phyloP scores from a whole-genome alignment of 2,888 invertebrate genomes.

The Trissolcus brochymenae region DNA sequence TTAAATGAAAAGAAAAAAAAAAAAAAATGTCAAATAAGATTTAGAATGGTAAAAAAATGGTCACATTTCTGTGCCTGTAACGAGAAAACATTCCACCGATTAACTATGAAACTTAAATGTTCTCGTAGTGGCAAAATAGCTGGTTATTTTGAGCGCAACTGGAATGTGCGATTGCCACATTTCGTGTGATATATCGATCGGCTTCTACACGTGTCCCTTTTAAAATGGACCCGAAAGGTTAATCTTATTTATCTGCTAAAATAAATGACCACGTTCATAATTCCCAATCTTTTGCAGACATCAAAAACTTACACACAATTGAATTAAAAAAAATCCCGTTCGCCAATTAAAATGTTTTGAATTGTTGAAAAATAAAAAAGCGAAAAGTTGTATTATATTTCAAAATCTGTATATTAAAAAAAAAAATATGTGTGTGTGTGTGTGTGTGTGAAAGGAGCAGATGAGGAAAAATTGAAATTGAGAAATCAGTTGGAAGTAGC shows the following conservation, averaged over 20 bases:
- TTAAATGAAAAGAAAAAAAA: no score
- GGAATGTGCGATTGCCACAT: conserved; percentile 28
- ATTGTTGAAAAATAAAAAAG: no score
- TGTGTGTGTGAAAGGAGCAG: no score
- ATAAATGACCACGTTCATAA: no score
- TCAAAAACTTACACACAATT: not conserved
- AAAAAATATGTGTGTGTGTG: no score
- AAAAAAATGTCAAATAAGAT: no score
- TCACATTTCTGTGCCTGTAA: not conserved
- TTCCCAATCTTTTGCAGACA: not conserved
- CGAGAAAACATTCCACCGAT: conserved; percentile 11
- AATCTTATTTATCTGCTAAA: not conserved
- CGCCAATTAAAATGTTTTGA: no score
- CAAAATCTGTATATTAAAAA: no score
- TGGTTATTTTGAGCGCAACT: conserved; percentile 16
- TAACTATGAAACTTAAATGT: conserved; percentile 16
- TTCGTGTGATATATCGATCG: conserved; percentile 15
- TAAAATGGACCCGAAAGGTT: not conserved
- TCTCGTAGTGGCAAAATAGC: conserved; percentile 11
- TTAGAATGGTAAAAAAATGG: no score
- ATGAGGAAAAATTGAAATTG: no score
- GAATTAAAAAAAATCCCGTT: not conserved
- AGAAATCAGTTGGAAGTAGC: no score
- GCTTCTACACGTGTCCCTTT: not conserved
- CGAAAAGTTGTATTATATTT: no score